Conservation (phyloP, 2,797 vertebrate genomes). For the Crenichthys baileyi region DNA sequence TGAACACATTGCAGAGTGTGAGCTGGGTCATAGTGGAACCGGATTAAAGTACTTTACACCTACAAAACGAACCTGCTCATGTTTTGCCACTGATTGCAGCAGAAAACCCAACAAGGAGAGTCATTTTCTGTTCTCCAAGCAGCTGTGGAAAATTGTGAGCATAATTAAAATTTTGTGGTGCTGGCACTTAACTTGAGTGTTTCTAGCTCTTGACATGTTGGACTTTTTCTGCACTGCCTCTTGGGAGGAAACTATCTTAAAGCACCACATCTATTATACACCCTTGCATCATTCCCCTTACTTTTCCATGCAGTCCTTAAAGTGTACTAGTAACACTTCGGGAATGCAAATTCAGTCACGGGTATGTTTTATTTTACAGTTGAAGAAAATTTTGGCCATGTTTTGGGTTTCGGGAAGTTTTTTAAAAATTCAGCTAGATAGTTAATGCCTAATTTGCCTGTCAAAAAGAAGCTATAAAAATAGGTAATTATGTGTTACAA, state of each 20-base stretch:
- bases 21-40: slow-evolving; percentile 1
- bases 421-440: background rate
- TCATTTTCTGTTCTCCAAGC: background rate
- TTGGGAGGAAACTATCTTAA: background rate
- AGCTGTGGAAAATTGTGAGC: background rate
- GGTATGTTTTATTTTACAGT: background rate
- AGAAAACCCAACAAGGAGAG: background rate
- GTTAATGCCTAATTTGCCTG: background rate
- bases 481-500: background rate
- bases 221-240: background rate
- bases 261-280: background rate
- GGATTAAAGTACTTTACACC: slow-evolving; percentile 2
- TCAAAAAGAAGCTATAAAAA: background rate
- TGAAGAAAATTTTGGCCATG: background rate
- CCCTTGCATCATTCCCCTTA: background rate
- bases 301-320: background rate
- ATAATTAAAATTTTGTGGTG: slow-evolving; percentile 1
- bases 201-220: background rate
- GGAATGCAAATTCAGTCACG: background rate
- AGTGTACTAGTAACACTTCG: background rate
- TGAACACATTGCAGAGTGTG: background rate
- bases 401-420: background rate
- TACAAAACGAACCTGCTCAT: background rate
- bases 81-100: background rate
- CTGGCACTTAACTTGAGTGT: slow-evolving; percentile 5